Evolutionary conservation across 2,797 vertebrate species (phyloP).

Genomic region (Acanthurus lineatus): DNA sequence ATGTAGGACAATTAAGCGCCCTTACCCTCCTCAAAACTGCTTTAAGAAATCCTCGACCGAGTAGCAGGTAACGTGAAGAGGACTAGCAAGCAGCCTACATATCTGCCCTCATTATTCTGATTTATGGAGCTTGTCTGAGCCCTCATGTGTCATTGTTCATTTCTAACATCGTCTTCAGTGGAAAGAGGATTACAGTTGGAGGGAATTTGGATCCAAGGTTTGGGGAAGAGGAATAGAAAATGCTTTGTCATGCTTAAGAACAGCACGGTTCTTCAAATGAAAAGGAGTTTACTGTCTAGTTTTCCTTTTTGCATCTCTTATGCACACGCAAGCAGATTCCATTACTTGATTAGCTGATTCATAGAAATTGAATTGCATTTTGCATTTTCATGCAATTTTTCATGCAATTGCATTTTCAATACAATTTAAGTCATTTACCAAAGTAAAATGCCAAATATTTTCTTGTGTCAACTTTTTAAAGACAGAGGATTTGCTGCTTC

Average conservation of each 20-base stretch:
- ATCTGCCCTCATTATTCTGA: constrained; percentile 44
- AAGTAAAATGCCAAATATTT: neutral
- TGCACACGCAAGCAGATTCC: neutral
- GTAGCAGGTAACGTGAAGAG: constrained; percentile 25
- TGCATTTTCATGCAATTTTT: too few relatives aligned
- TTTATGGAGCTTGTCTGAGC: constrained; percentile 46
- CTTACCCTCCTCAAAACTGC: constrained; percentile 27
- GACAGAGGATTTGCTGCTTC: neutral
- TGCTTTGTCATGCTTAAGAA: constrained; percentile 40
- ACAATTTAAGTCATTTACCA: neutral
- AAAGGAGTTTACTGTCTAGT: constrained; percentile 17
- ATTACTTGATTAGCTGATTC: neutral
- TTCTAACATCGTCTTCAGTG: constrained; percentile 38
- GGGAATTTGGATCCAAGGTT: constrained; percentile 11
- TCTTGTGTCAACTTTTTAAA: neutral
- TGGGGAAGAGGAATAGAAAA: constrained; percentile 37
- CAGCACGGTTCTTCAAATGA: constrained; percentile 5
- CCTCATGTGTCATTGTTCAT: constrained; percentile 33
- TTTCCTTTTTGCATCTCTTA: neutral
- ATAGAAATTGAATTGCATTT: neutral
- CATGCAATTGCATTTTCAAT: neutral
- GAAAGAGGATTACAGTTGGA: constrained; percentile 47
- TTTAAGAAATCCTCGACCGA: constrained; percentile 28
- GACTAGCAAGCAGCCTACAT: neutral
- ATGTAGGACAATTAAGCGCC: constrained; percentile 59